phyloP scores from a whole-genome alignment of 35 echinoderm and acorn worm genomes.

The Heliocidaris tuberculata region DNA sequence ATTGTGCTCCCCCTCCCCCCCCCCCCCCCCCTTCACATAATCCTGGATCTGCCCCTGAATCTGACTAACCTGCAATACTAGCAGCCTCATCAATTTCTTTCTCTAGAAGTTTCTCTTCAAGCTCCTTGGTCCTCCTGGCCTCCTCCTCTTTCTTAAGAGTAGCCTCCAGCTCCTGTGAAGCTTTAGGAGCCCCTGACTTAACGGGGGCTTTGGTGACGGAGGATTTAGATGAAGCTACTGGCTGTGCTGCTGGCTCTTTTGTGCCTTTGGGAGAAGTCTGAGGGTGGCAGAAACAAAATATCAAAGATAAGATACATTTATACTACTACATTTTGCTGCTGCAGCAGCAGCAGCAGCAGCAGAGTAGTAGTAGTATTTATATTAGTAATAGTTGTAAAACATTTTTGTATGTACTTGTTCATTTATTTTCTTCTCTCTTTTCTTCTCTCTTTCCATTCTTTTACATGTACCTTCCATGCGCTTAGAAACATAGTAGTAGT shows the following conservation, averaged over 20 bases:
- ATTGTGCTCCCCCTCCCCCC: not conserved
- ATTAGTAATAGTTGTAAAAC: no score
- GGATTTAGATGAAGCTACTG: not conserved
- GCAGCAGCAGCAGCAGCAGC: no score
- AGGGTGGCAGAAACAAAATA: not conserved
- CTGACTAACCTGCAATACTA: slow-evolving; percentile 76
- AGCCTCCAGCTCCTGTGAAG: slow-evolving; percentile 6
- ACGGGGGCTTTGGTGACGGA: not conserved
- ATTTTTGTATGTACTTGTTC: no score
- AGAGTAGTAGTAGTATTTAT: no score
- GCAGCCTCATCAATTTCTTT: slow-evolving; percentile 93
- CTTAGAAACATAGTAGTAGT: no score
- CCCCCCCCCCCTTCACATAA: not conserved
- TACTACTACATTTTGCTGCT: no score
- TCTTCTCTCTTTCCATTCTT: no score
- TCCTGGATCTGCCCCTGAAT: not conserved
- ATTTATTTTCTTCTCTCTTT: no score
- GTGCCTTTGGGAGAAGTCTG: not conserved
- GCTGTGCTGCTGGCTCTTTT: not conserved
- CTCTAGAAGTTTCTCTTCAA: slow-evolving; percentile 75
- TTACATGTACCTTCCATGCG: no score
- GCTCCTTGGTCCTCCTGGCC: slow-evolving; percentile 78
- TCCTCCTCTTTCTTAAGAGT: slow-evolving; percentile 62
- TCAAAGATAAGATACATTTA: not conserved
- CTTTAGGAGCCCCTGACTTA: not conserved